phyloP scores from a whole-genome alignment of 2,113 vertebrate species.

The Antechinus flavipes region DNA sequence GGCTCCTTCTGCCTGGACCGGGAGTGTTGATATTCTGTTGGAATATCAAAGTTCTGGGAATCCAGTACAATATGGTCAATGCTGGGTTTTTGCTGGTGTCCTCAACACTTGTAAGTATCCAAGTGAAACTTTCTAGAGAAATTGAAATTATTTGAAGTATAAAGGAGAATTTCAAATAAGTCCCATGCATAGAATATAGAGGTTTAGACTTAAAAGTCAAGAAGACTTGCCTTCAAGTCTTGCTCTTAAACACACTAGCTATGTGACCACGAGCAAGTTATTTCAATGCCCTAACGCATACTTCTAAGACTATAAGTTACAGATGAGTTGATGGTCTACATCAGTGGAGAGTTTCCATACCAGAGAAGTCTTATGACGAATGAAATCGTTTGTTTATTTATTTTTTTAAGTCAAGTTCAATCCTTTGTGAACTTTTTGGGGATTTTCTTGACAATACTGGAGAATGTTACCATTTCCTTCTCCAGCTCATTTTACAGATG shows the following conservation, averaged over 20 bases:
- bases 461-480: background rate
- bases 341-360: background rate
- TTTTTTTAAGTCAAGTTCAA: background rate
- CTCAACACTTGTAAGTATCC: conserved; percentile 95
- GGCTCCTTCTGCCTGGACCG: conserved; percentile 95
- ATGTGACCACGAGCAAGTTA: background rate
- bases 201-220: background rate
- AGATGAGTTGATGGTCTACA: background rate
- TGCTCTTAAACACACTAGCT: background rate
- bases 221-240: background rate
- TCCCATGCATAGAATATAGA: background rate
- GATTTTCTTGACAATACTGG: background rate
- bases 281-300: background rate
- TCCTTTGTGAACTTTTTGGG: background rate
- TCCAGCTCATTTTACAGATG: background rate
- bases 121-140: background rate
- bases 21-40: conserved; percentile 95
- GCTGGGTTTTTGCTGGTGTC: conserved; percentile 98
- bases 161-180: conserved; percentile 23
- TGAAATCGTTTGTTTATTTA: background rate
- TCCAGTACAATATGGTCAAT: conserved; percentile 94
- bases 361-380: background rate
- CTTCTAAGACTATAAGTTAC: background rate
- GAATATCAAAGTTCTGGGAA: conserved; percentile 85
- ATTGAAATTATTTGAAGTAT: background rate